These are phyloP conservation scores for Salminus brasiliensis DNA, from an alignment of 2,113 vertebrate genomes.

Conservation along the genomic window DNA sequence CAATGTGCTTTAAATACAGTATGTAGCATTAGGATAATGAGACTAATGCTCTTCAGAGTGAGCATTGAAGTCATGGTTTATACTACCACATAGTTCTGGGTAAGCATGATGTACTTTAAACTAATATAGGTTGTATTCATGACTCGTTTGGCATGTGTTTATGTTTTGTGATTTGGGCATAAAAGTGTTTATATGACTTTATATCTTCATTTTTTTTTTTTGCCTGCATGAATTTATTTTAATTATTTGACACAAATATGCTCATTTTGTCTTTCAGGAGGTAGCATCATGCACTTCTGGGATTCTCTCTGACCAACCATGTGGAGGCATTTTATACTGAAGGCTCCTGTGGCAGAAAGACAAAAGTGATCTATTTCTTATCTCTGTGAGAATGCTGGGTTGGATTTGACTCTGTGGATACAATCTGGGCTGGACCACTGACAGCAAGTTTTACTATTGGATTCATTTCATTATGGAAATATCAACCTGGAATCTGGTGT, in stretches of 20 bases:
- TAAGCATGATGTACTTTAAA: neutral
- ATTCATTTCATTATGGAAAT: conserved; percentile 60
- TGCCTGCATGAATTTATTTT: no score
- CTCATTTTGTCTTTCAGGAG: conserved; percentile 67
- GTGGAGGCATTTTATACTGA: conserved; percentile 31
- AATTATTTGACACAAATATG: conserved; percentile 65
- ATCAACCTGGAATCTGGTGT: conserved; percentile 55
- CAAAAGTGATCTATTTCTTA: conserved; percentile 64
- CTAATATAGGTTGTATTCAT: neutral
- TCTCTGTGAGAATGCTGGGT: conserved; percentile 61
- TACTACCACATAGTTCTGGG: neutral
- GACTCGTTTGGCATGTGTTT: no score
- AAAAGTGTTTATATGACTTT: no score
- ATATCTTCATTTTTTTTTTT: no score
- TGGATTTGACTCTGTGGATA: conserved; percentile 55
- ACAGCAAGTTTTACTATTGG: conserved; percentile 61
- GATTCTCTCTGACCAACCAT: conserved; percentile 45
- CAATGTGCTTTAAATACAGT: no score
- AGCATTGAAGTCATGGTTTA: neutral
- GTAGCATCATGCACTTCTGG: conserved; percentile 64
- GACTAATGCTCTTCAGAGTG: neutral
- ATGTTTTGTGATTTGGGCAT: no score
- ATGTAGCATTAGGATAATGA: no score
- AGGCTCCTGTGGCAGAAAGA: conserved; percentile 57
- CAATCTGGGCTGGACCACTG: conserved; percentile 14